Evolutionary conservation across 2,113 vertebrate species (phyloP).

Genomic region (Eurystomus gularis): DNA sequence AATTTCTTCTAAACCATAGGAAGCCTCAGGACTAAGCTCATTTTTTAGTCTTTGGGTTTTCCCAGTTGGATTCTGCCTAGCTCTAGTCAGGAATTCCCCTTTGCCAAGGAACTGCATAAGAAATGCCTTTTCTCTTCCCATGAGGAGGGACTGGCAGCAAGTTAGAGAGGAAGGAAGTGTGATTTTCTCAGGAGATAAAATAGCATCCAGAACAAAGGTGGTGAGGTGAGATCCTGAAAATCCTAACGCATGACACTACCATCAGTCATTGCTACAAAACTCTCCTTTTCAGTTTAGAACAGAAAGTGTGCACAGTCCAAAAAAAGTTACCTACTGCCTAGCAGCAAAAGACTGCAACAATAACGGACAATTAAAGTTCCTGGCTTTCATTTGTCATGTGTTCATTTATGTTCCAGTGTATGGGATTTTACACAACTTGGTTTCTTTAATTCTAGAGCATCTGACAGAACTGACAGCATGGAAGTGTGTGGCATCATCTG

Average conservation of each 20-base stretch:
- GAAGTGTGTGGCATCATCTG: background rate
- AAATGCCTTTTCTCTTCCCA: background rate
- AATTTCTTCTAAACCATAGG: background rate
- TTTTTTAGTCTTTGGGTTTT: background rate
- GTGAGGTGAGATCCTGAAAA: conserved; percentile 44
- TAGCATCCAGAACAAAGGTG: conserved; percentile 33
- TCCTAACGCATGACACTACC: background rate
- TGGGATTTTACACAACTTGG: background rate
- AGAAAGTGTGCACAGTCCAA: background rate
- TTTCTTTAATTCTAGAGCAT: background rate
- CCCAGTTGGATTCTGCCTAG: background rate
- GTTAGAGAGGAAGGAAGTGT: background rate
- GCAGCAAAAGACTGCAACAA: background rate
- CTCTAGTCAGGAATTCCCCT: background rate
- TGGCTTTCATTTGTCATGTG: background rate
- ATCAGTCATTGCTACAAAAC: background rate
- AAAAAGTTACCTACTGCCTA: background rate
- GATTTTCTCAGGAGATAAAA: conserved; percentile 39
- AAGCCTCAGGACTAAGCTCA: background rate
- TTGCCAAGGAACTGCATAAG: background rate
- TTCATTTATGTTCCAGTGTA: background rate
- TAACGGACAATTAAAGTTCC: background rate
- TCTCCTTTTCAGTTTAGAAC: background rate
- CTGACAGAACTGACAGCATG: background rate
- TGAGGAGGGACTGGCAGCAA: background rate